These are phyloP conservation scores for Pachymerium ferrugineum DNA, from an alignment of 2,888 invertebrate genomes.

Conservation along the genomic window DNA sequence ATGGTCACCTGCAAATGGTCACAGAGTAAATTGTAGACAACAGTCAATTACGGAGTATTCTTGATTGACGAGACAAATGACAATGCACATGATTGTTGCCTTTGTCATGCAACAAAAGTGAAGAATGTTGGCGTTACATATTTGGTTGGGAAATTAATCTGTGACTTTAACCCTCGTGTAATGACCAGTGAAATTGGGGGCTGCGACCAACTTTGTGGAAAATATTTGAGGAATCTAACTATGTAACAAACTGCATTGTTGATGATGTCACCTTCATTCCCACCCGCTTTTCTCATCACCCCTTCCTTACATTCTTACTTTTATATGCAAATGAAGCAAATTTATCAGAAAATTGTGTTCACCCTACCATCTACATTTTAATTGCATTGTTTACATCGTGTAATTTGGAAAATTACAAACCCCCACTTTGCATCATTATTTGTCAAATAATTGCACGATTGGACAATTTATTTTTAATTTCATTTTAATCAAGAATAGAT, in stretches of 20 bases:
- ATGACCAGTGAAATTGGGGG: slow-evolving; percentile 13
- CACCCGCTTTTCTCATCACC: not conserved
- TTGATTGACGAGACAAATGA: not conserved
- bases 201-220: not conserved
- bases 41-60: not conserved
- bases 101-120: slow-evolving; percentile 7
- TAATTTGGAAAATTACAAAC: not conserved
- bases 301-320: not conserved
- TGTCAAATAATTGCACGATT: not conserved
- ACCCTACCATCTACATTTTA: not conserved
- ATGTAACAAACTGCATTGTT: not conserved
- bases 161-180: slow-evolving; percentile 8
- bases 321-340: not conserved
- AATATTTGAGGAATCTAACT: not conserved
- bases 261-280: not conserved
- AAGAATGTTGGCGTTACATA: not conserved
- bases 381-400: not conserved
- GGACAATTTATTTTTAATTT: not conserved
- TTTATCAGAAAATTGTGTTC: not conserved
- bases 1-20: not conserved
- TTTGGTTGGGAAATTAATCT: slow-evolving; percentile 3
- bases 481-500: not conserved
- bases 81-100: not conserved
- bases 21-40: not conserved
- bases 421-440: not conserved